Conservation (phyloP, 1,140 invertebrate genomes). For the Heliconius himera region DNA sequence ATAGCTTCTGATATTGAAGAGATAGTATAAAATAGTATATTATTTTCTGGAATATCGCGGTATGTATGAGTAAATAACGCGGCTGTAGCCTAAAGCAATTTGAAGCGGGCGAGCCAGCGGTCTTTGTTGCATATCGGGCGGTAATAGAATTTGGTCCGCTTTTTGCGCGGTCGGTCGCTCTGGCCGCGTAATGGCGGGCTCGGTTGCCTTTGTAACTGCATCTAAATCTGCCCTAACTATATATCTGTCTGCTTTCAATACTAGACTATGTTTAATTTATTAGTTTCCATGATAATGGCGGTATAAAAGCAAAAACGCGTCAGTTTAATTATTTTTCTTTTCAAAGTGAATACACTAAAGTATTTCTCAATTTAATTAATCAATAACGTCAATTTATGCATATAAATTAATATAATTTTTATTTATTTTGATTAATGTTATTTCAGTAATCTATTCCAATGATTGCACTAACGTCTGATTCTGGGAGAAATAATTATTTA, state of each 20-base stretch:
- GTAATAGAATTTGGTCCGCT: constrained; percentile 81
- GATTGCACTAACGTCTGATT: too few species aligned
- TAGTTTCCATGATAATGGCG: background rate
- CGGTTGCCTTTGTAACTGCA: constrained; percentile 77
- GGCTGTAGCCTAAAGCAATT: constrained; percentile 80
- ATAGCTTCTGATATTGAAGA: constrained; percentile 51
- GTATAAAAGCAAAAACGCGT: too few species aligned
- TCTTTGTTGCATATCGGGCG: constrained; percentile 80
- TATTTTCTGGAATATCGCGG: constrained; percentile 70
- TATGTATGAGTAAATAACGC: constrained; percentile 73
- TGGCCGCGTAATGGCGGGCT: constrained; percentile 67
- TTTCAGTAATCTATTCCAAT: too few species aligned
- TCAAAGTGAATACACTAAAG: too few species aligned
- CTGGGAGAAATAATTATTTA: too few species aligned
- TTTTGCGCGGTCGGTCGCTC: constrained; percentile 73
- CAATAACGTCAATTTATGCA: too few species aligned
- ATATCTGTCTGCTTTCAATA: constrained; percentile 56
- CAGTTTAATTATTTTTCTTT: too few species aligned
- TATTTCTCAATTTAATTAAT: too few species aligned
- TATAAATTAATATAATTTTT: too few species aligned
- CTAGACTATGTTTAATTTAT: constrained; percentile 37
- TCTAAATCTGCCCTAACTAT: constrained; percentile 69
- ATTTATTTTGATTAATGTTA: too few species aligned
- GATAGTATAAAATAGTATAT: constrained; percentile 66
- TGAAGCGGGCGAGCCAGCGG: constrained; percentile 72